A percentile compares a stretch with the other conserved stretches of the same genome.
Evolutionary conservation across 2,797 vertebrate species (phyloP).

Genomic region (Scolopax rusticola): DNA sequence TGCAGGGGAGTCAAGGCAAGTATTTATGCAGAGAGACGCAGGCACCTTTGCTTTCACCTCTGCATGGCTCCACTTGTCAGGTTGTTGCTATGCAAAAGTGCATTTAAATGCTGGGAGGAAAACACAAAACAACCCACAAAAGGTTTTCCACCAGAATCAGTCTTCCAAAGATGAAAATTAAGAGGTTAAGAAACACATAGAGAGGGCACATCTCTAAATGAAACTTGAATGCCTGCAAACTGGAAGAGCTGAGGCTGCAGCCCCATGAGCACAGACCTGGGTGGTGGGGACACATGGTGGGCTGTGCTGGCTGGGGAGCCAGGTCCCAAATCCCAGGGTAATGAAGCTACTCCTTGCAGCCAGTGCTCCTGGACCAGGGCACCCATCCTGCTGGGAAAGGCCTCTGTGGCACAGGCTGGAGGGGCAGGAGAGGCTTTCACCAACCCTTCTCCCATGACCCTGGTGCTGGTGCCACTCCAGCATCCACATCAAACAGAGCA

Average conservation of each 20-base stretch:
- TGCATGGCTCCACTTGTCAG: not conserved
- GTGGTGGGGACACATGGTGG: fast-evolving
- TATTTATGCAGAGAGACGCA: not conserved
- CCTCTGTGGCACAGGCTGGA: not conserved
- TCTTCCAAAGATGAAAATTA: not conserved
- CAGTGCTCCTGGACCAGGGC: not conserved
- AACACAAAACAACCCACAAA: not conserved
- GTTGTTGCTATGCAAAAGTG: not conserved
- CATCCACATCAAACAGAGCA: not conserved
- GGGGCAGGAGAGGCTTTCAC: not conserved
- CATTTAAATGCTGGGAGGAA: not conserved
- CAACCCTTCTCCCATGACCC: not conserved
- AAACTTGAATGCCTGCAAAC: not conserved
- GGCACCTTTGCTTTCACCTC: not conserved
- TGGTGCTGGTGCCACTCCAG: not conserved
- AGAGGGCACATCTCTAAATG: not conserved
- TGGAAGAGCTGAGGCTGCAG: fast-evolving
- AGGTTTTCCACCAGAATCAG: not conserved
- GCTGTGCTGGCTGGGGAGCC: not conserved
- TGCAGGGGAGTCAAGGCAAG: not conserved
- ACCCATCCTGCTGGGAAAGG: not conserved
- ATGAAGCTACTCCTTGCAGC: not conserved
- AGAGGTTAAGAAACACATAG: not conserved
- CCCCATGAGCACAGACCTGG: not conserved
- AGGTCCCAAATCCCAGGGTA: not conserved